A percentile compares a stretch with the other conserved stretches of the same genome.
phyloP scores from a whole-genome alignment of 2,888 invertebrate species.

The Fragum sueziense region DNA sequence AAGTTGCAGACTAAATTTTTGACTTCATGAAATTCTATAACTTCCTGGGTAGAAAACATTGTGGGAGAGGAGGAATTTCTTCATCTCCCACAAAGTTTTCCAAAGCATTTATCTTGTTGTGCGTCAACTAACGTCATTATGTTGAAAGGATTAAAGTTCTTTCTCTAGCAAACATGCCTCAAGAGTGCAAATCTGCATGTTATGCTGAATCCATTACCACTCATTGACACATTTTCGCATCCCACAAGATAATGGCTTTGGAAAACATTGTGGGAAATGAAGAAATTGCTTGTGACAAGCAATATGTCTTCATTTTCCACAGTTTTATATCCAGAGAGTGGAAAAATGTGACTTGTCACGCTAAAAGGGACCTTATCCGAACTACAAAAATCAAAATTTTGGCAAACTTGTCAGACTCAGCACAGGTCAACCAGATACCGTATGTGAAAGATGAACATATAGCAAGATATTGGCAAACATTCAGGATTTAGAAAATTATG shows the following conservation, averaged over 20 bases:
- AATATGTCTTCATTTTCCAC: neutral
- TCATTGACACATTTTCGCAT: too few relatives aligned
- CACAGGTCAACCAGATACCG: too few relatives aligned
- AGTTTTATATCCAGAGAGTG: neutral
- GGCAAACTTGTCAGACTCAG: too few relatives aligned
- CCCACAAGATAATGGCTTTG: too few relatives aligned
- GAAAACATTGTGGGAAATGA: neutral
- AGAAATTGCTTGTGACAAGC: neutral
- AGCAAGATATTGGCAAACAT: too few relatives aligned
- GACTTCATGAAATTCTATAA: neutral
- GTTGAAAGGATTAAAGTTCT: neutral
- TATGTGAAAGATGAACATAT: too few relatives aligned
- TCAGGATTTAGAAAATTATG: too few relatives aligned
- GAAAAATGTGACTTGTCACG: too few relatives aligned
- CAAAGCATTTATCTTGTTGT: neutral
- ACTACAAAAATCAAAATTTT: too few relatives aligned
- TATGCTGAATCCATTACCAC: neutral
- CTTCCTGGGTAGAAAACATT: neutral
- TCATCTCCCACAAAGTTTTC: conserved; percentile 2
- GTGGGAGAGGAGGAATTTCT: neutral
- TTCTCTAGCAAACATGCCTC: neutral
- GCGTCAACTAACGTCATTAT: neutral
- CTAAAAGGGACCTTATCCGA: too few relatives aligned
- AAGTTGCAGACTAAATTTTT: neutral
- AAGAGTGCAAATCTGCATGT: neutral